phyloP scores from a whole-genome alignment of 2,888 invertebrate genomes.

The Caenorhabditis zanzibari region DNA sequence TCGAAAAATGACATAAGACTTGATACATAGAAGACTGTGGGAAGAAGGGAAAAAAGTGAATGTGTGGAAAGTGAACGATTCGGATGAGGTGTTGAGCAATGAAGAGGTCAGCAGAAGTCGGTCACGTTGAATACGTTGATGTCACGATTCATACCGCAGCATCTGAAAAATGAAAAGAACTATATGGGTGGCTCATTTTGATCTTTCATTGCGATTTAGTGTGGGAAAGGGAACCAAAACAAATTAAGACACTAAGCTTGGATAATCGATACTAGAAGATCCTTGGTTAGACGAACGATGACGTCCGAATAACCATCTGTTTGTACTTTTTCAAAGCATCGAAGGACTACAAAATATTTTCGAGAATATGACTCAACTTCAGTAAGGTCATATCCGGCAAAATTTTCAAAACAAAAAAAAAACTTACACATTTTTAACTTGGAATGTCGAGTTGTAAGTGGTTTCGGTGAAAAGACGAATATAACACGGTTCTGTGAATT shows the following conservation, averaged over 20 bases:
- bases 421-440: conserved; percentile 67
- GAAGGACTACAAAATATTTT: neutral
- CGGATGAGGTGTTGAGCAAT: conserved; percentile 23
- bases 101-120: conserved; percentile 60
- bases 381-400: too few relatives aligned
- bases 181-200: conserved; percentile 6
- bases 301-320: neutral
- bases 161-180: conserved; percentile 42
- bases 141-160: conserved; percentile 63
- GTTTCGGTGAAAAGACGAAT: conserved; percentile 67
- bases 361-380: neutral
- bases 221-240: conserved; percentile 3
- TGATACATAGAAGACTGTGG: conserved; percentile 47
- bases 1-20: conserved; percentile 26
- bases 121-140: conserved; percentile 66
- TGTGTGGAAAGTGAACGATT: conserved; percentile 37
- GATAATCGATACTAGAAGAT: neutral
- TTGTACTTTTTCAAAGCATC: conserved; percentile 17
- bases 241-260: conserved; percentile 12
- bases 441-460: conserved; percentile 58
- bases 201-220: neutral
- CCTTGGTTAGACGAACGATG: conserved; percentile 3
- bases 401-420: too few relatives aligned
- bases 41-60: conserved; percentile 42
- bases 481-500: conserved; percentile 79